Conservation (phyloP, 2,797 vertebrate species). For the Labroides dimidiatus region DNA sequence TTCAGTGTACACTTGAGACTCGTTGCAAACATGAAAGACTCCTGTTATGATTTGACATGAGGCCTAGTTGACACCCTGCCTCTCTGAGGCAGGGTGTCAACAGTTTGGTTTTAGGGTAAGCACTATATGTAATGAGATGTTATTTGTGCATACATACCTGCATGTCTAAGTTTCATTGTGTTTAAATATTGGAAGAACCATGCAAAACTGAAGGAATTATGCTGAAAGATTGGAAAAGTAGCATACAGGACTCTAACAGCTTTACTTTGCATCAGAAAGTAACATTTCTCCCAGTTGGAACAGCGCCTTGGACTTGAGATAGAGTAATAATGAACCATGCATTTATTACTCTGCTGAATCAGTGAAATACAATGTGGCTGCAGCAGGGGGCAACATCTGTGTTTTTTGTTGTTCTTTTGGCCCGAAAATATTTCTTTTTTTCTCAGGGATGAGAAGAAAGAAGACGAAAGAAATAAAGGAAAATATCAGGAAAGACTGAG, state of each 20-base stretch:
- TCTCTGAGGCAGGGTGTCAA: no score
- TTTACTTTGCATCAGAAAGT: constrained; percentile 28
- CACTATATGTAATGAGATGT: no score
- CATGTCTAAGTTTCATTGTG: constrained; percentile 10
- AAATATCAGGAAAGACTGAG: constrained; percentile 23
- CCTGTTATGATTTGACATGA: no score
- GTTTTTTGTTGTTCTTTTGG: constrained; percentile 14
- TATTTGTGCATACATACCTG: neutral
- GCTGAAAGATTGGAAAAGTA: constrained; percentile 10
- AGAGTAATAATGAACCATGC: constrained; percentile 72
- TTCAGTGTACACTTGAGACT: no score
- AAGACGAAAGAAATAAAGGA: constrained; percentile 55
- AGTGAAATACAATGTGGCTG: constrained; percentile 47
- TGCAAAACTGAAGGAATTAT: constrained; percentile 36
- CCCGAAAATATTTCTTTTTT: constrained; percentile 31
- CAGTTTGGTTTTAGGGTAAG: no score
- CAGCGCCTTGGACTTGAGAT: constrained; percentile 43
- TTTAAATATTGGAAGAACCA: constrained; percentile 7
- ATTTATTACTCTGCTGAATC: constrained; percentile 74
- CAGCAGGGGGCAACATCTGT: constrained; percentile 62
- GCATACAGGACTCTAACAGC: constrained; percentile 44
- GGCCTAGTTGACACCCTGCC: no score
- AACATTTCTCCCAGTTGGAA: constrained; percentile 48
- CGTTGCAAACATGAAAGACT: no score
- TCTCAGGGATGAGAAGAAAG: constrained; percentile 21